These are phyloP conservation scores for Caenorhabditis imperialis DNA, from an alignment of 2,888 invertebrate species.

Conservation along the genomic window DNA sequence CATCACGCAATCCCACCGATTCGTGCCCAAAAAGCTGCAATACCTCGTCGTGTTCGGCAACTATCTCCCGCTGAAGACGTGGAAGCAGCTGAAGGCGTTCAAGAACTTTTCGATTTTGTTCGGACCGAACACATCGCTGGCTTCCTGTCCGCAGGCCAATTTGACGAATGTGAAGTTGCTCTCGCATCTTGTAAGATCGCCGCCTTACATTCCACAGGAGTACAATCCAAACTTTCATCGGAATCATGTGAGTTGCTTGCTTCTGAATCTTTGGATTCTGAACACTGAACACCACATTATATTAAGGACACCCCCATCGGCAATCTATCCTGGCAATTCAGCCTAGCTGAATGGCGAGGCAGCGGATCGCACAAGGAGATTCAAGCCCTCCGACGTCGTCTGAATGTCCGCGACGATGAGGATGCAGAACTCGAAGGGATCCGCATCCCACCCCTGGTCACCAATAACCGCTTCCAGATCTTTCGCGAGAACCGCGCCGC, in stretches of 20 bases:
- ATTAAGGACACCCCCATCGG: constrained; percentile 27
- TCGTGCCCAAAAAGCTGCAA: constrained; percentile 29
- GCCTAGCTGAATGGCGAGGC: constrained; percentile 39
- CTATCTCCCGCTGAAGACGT: constrained; percentile 29
- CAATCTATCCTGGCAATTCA: constrained; percentile 33
- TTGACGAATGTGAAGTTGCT: constrained; percentile 36
- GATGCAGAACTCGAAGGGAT: constrained; percentile 20
- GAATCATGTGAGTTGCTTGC: constrained; percentile 18
- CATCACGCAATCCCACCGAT: constrained; percentile 8
- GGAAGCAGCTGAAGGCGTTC: constrained; percentile 26
- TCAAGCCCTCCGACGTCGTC: not conserved
- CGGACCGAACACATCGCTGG: constrained; percentile 44
- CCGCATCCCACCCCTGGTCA: constrained; percentile 3
- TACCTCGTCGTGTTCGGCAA: constrained; percentile 53
- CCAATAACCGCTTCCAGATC: too few species aligned
- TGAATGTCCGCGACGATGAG: constrained; percentile 8
- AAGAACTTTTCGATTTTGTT: constrained; percentile 49
- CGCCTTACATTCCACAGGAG: constrained; percentile 43
- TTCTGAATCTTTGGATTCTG: too few species aligned
- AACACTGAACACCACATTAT: too few species aligned
- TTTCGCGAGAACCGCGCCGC: not conserved
- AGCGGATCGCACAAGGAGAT: constrained; percentile 15
- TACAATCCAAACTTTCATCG: constrained; percentile 22
- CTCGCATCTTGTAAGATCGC: constrained; percentile 47
- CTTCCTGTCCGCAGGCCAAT: constrained; percentile 41